Base-by-base conservation (phyloP, 1,140 invertebrate species). In the Cydia amplana region DNA sequence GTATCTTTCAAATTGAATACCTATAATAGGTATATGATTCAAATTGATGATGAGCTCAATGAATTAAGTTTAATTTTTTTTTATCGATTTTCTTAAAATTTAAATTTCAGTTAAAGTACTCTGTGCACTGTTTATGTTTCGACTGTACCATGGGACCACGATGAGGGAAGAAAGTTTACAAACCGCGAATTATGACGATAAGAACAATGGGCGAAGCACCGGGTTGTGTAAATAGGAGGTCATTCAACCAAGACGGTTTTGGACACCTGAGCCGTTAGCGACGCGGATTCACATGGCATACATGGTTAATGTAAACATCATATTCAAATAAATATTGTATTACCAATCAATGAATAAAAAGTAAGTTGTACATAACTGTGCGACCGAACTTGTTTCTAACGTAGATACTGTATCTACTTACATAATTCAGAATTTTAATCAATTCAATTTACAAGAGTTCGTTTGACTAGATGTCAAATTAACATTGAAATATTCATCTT, bases 121-220 rank as follows among this genome's bases (percentile, higher is more conserved):
- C 43, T 46, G 10, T 32, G 32, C 5, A 46, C 28, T 1, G 28
- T 1, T 46, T 16, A 4, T 55, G 16, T n/a, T n/a, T 55, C 6
- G 18, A 55, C n/a, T 55, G 51, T 18, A 18, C 16, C 4, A 5
- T n/a, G 46, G 51, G 51, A 18, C 51, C 16, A n/a, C 51, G 51
- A 55, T 55, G 64, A 32, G 64, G 16, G 64, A 32, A 40, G 64
- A 67, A 67, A 67, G 64, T 67, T 67, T 67, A 32, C 28, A 67
- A 67, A 67, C 25, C 64, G 64, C 64, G 16, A 40, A 67, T 67
- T 67, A 67, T 67, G 25, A 20, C 64, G 64, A 32, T 67, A 18
- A 40, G 64, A 67, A 67, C 64, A 67, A 67, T 67, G 64, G 25
- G 6, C 3, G 51, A 55, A 55, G 51, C 16, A 16, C 51, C 51